phyloP scores from a whole-genome alignment of 2,113 vertebrate genomes.

The Elachura formosa region DNA sequence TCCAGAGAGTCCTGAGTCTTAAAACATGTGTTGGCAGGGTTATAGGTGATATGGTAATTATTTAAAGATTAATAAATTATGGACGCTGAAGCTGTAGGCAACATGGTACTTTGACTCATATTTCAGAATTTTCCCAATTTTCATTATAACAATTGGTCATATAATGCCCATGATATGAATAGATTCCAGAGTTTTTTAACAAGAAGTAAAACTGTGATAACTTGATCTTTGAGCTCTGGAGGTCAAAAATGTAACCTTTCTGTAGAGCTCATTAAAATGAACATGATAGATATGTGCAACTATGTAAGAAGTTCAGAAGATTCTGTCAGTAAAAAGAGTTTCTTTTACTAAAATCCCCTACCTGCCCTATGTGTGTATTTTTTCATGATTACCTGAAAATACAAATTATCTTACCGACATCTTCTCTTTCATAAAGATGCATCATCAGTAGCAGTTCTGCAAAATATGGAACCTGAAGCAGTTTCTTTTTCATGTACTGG shows the following conservation, averaged over 20 bases:
- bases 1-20: slow-evolving; percentile 10
- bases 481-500: neutral
- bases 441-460: neutral
- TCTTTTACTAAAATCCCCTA: neutral
- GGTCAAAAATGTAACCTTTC: slow-evolving; percentile 28
- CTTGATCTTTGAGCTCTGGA: slow-evolving; percentile 38
- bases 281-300: neutral
- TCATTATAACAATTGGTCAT: slow-evolving; percentile 24
- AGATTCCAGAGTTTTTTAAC: slow-evolving; percentile 19
- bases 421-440: neutral
- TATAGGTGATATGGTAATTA: slow-evolving; percentile 53
- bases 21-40: slow-evolving; percentile 8
- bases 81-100: slow-evolving; percentile 15
- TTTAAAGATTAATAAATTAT: slow-evolving; percentile 44
- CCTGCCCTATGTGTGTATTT: neutral
- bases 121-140: slow-evolving; percentile 14
- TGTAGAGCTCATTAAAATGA: slow-evolving; percentile 55
- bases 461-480: neutral
- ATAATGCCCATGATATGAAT: neutral
- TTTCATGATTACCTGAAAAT: neutral
- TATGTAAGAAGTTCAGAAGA: neutral
- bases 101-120: slow-evolving; percentile 7
- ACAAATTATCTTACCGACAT: neutral
- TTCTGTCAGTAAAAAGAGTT: neutral
- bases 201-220: slow-evolving; percentile 22